phyloP scores from a whole-genome alignment of 2,797 vertebrate genomes.

The Xenentodon cancila region DNA sequence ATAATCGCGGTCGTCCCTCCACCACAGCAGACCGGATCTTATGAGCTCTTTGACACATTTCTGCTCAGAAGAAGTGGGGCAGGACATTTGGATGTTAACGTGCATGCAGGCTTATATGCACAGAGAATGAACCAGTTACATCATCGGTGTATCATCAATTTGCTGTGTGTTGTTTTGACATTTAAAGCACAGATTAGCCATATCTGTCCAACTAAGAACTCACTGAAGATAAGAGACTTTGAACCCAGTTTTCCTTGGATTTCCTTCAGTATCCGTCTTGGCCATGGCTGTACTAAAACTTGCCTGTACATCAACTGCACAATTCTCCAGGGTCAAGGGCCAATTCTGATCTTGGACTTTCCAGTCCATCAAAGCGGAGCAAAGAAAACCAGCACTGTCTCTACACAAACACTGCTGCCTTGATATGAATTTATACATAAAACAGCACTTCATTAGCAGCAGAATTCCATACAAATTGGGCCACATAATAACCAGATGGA shows the following conservation, averaged over 20 bases:
- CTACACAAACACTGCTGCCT: slow-evolving; percentile 36
- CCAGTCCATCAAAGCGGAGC: slow-evolving; percentile 20
- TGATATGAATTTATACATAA: slow-evolving; percentile 51
- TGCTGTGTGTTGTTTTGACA: neutral
- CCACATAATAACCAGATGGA: slow-evolving; percentile 73
- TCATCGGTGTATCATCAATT: neutral
- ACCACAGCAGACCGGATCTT: slow-evolving; percentile 10
- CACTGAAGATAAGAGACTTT: slow-evolving; percentile 21
- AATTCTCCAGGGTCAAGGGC: slow-evolving; percentile 32
- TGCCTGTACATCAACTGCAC: slow-evolving; percentile 12
- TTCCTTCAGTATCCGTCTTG: slow-evolving; percentile 11
- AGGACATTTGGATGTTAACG: slow-evolving; percentile 49
- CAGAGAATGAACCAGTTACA: slow-evolving; percentile 15
- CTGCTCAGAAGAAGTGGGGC: slow-evolving; percentile 38
- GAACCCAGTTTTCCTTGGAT: neutral
- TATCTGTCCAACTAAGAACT: neutral
- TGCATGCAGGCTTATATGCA: slow-evolving; percentile 4
- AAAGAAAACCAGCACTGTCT: slow-evolving; percentile 24
- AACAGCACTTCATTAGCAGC: slow-evolving; percentile 69
- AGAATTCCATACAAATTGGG: slow-evolving; percentile 77
- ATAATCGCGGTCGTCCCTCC: slow-evolving; percentile 51
- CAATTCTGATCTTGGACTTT: slow-evolving; percentile 11
- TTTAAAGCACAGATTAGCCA: slow-evolving; percentile 4
- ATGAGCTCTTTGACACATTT: slow-evolving; percentile 62
- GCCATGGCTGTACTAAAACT: neutral